Percentiles rank a stretch among this genome's conserved stretches.
These are phyloP conservation scores for Labeo catla DNA, from an alignment of 2,113 vertebrate species.

Conservation along the genomic window DNA sequence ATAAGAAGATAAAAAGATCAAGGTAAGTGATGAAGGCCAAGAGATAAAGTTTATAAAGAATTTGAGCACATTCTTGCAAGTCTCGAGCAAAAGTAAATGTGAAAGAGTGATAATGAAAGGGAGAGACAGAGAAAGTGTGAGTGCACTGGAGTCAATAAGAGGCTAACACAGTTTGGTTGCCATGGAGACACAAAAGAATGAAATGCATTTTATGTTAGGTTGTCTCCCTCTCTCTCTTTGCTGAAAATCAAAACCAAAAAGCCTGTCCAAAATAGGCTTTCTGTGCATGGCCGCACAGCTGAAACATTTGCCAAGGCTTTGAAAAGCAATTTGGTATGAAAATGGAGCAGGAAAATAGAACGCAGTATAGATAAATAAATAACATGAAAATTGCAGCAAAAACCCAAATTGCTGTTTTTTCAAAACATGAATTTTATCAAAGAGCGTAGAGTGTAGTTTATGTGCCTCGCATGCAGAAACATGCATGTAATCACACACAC, in stretches of 20 bases:
- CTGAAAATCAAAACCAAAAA: slow-evolving; percentile 31
- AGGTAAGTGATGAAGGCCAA: slow-evolving; percentile 2
- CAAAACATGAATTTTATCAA: not conserved
- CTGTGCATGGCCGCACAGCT: slow-evolving; percentile 21
- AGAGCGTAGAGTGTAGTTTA: not conserved
- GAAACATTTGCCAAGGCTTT: slow-evolving; percentile 37
- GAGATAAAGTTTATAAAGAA: slow-evolving; percentile 26
- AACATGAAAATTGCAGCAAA: slow-evolving; percentile 10
- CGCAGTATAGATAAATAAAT: slow-evolving; percentile 30
- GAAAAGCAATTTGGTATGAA: slow-evolving; percentile 49
- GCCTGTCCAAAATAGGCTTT: slow-evolving; percentile 18
- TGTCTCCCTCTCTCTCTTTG: not conserved
- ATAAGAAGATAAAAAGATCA: slow-evolving; percentile 10
- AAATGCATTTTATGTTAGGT: slow-evolving; percentile 37
- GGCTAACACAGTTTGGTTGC: slow-evolving; percentile 45
- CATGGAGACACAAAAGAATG: slow-evolving; percentile 37
- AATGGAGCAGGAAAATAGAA: slow-evolving; percentile 51
- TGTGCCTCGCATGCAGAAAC: slow-evolving; percentile 19
- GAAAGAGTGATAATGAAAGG: slow-evolving; percentile 32
- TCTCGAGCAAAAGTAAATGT: slow-evolving; percentile 8
- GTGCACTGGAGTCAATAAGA: slow-evolving; percentile 37
- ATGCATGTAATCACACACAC: slow-evolving; percentile 36
- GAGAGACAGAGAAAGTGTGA: slow-evolving; percentile 59
- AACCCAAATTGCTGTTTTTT: not conserved
- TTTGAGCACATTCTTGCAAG: slow-evolving; percentile 2